Base-by-base conservation (phyloP, 1,140 invertebrate genomes). In the Ladona fulva region DNA sequence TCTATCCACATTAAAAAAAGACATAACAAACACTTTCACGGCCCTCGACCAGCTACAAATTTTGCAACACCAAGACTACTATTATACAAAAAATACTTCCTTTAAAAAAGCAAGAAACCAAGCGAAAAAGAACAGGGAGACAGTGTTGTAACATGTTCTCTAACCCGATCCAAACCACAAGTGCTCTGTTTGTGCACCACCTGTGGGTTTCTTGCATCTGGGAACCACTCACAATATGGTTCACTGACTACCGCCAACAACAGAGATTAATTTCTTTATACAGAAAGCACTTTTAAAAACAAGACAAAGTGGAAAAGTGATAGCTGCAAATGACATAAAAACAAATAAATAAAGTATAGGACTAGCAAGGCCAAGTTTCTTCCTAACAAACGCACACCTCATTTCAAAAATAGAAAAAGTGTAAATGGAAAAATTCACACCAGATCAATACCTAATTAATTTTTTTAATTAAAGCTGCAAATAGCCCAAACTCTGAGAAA, bases 1-100 rank as follows among this genome's bases (percentile, higher is more conserved):
- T 66, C 52, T 66, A 66, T 66, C 52, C 52, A 66, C 52, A 22
- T 66, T 66, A 66, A 66, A 66, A 66, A 66, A 66, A 66, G 52
- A 66, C 52, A 66, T 6, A n/a, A n/a, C n/a, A 66, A 3, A 66
- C 52, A 66, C 52, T 3, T 22, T 16, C n/a, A 19, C 12, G 52
- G 52, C 52, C 52, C 52, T 66, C 12, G 52, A 16, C 52, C 52
- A 66, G 52, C 52, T 66, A 66, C 14, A 66, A 66, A 19, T 66
- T 66, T 66, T 19, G 3, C 12, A 66, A 66, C 52, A 66, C 52
- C 52, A 66, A 66, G 52, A 66, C 52, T 66, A 66, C 52, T 66
- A 66, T 66, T 66, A 66, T 66, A 66, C n/a, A 66, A 66, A 66
- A 66, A 66, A 66, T 6, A 6, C 3, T 12, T 66, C 14, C 52